Evolutionary conservation across 2,888 invertebrate genomes (phyloP).

Genomic region (Eurois occulta): DNA sequence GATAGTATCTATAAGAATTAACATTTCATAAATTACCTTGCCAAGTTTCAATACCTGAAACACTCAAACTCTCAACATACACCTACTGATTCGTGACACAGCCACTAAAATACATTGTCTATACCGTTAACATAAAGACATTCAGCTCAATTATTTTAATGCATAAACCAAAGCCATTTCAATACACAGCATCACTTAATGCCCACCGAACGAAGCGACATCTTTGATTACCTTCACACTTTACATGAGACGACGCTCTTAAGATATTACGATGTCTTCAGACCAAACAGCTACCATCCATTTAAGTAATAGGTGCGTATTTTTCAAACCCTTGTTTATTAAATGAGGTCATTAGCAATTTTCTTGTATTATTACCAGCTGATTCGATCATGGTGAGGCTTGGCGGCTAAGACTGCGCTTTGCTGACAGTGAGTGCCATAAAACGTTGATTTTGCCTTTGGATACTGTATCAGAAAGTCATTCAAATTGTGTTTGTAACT

Average conservation of each 20-base stretch:
- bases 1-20: background rate
- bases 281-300: constrained; percentile 63
- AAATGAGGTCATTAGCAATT: constrained; percentile 82
- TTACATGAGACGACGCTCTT: constrained; percentile 33
- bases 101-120: background rate
- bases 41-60: background rate
- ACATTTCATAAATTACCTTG: background rate
- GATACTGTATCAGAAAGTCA: background rate
- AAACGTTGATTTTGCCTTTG: background rate
- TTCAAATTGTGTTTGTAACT: background rate
- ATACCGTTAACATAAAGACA: background rate
- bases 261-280: constrained; percentile 56
- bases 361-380: constrained; percentile 78
- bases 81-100: background rate
- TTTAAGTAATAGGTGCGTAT: constrained; percentile 72
- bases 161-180: constrained; percentile 12
- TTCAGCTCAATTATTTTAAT: constrained; percentile 17
- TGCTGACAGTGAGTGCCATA: background rate
- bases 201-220: constrained; percentile 41
- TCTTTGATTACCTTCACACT: constrained; percentile 38
- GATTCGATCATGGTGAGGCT: constrained; percentile 69
- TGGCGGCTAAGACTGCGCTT: constrained; percentile 70
- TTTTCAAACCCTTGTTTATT: constrained; percentile 80
- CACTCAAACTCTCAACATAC: background rate
- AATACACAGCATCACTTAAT: constrained; percentile 13